These are phyloP conservation scores for Caenorhabditis parvicauda DNA, from an alignment of 2,888 invertebrate genomes.

Conservation along the genomic window DNA sequence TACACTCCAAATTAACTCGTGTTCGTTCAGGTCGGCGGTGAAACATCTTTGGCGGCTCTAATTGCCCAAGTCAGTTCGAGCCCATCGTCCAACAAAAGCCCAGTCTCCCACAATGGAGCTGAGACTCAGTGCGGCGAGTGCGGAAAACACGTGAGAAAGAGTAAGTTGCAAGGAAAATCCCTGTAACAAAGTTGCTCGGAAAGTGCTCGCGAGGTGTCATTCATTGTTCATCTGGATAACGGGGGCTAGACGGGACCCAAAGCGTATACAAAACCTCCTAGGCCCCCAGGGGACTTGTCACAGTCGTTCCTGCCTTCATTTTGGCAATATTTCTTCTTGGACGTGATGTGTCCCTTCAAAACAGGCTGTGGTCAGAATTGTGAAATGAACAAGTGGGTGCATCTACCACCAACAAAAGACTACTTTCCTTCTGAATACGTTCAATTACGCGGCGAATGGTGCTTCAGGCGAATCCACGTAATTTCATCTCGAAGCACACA, in stretches of 20 bases:
- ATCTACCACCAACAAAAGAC: too few species aligned
- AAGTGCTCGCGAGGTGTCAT: too few species aligned
- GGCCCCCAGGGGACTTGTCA: too few species aligned
- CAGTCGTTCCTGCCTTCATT: too few species aligned
- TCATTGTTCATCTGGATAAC: too few species aligned
- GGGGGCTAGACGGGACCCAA: too few species aligned
- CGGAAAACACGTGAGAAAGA: constrained; percentile 62
- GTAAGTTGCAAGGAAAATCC: constrained; percentile 45
- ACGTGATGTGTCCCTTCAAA: too few species aligned
- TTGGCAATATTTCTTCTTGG: too few species aligned
- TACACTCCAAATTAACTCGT: constrained; percentile 7
- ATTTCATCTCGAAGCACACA: neutral
- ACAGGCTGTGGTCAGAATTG: too few species aligned
- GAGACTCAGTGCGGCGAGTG: constrained; percentile 59
- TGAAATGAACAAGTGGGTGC: too few species aligned
- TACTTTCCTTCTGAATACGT: constrained; percentile 15
- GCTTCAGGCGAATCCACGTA: constrained; percentile 8
- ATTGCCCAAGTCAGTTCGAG: constrained; percentile 4
- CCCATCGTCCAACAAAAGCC: neutral
- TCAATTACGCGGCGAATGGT: constrained; percentile 19
- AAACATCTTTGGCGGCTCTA: constrained; percentile 25
- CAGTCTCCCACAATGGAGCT: constrained; percentile 7
- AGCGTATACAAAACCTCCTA: too few species aligned
- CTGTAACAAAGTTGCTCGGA: too few species aligned
- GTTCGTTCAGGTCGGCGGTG: constrained; percentile 37